Percentiles rank a stretch among this genome's conserved stretches.
phyloP scores from a whole-genome alignment of 2,888 invertebrate species.

The Machimus atricapillus region DNA sequence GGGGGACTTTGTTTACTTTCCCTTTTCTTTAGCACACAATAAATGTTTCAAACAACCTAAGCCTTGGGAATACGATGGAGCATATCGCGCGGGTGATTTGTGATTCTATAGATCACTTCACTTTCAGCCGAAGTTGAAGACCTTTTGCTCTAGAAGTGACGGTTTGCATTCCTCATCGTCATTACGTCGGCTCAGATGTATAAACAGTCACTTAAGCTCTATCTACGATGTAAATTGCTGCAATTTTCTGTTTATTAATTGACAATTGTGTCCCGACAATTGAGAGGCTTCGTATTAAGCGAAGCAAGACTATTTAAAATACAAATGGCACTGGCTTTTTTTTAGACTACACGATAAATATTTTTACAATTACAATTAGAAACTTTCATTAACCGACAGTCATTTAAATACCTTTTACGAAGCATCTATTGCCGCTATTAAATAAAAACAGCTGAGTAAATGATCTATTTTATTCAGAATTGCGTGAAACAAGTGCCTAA shows the following conservation, averaged over 20 bases:
- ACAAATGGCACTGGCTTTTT: neutral
- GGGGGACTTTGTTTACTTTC: constrained; percentile 10
- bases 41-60: neutral
- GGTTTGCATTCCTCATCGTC: neutral
- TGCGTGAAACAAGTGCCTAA: neutral
- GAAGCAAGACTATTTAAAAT: neutral
- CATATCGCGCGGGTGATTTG: neutral
- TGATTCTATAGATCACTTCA: constrained; percentile 9
- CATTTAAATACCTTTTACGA: neutral
- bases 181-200: neutral
- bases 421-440: neutral
- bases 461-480: neutral
- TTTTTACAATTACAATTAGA: neutral
- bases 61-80: neutral
- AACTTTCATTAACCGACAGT: neutral
- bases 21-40: constrained; percentile 21
- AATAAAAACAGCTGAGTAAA: neutral
- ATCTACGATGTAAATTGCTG: neutral
- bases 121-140: neutral
- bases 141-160: neutral
- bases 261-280: neutral
- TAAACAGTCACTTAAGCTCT: neutral
- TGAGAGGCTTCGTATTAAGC: neutral
- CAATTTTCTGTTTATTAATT: constrained; percentile 6
- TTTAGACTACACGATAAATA: neutral